Evolutionary conservation across 2,113 vertebrate species (phyloP).

Genomic region (Rhinolophus ferrumequinum): DNA sequence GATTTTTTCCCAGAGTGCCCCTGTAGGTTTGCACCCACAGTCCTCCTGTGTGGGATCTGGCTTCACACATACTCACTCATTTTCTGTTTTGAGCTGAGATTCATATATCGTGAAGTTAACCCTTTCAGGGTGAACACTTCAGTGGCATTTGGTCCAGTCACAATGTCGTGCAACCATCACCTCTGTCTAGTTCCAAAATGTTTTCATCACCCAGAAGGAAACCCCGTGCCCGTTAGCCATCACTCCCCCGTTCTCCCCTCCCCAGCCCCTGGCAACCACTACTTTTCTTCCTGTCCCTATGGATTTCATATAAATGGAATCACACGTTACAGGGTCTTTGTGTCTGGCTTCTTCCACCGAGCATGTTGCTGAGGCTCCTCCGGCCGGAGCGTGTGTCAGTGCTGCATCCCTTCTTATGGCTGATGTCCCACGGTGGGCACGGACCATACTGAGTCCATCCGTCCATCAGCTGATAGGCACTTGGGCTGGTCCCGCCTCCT

Average conservation of each 20-base stretch:
- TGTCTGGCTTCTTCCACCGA: background rate
- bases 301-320: background rate
- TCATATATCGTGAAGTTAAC: background rate
- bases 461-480: rapidly evolving
- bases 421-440: rapidly evolving
- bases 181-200: too few species aligned
- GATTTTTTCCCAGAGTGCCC: too few species aligned
- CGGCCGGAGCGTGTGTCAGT: rapidly evolving
- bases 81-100: background rate
- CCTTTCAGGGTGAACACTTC: background rate
- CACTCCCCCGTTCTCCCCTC: background rate
- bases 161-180: rapidly evolving
- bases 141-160: background rate
- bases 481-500: rapidly evolving
- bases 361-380: background rate
- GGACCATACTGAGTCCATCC: rapidly evolving
- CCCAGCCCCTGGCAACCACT: too few species aligned
- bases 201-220: too few species aligned
- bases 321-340: background rate
- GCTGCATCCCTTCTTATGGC: rapidly evolving
- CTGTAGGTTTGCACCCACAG: background rate
- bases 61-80: background rate
- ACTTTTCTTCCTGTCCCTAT: rapidly evolving
- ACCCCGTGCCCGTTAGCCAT: background rate
- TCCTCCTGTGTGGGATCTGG: background rate